Base-by-base conservation (phyloP, 2,797 vertebrate species). In the Nothura maculosa region DNA sequence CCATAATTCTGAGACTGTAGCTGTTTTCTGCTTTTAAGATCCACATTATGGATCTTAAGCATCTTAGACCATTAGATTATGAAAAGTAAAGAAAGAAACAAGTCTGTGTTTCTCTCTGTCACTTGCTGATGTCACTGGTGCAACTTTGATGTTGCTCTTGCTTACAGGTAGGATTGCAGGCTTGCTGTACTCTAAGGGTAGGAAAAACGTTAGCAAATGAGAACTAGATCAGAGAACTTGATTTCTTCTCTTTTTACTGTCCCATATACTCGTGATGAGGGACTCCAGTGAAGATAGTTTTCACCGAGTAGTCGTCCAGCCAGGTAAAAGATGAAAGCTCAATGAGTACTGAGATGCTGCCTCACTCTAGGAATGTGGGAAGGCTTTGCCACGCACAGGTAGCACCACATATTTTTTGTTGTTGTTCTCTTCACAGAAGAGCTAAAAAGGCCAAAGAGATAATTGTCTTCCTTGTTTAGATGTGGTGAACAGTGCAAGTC, bases 271-370 rank as follows among this genome's bases (percentile, higher is more conserved):
- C 42, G 42, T 62, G 3, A 19, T 34, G 25, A 57, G 25, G 27
- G 47, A 18, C 60, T 76, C 36, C 34, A 68, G 10, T 50, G 24
- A 54, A 20, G 48, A 58, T 88, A 6, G 3, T 70, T 88, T 83
- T 60, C 24, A 24, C 9, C 8, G 64, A 36, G 10, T 36, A 45
- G 34, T 38, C 66, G 54, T 70, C 9, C 42, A 85, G 18, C 12
- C 11, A 48, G 30, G 43, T 40, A 27, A 76, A 85, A 90, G 32
- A 13, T 45, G 3, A 64, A 77, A 69, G 69, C 6, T 32, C 38
- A 4, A 76, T 42, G 32, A 68, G 62, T 74, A 22, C 16, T 1
- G 2, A 67, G 25, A 30, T 0, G 0, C 47, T 10, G 27, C 50
- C 0, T 55, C 1, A 3, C 52, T 18, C 25, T 64, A 38, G 48